Conservation (phyloP, 2,888 invertebrate genomes). For the Tridacna crocea region DNA sequence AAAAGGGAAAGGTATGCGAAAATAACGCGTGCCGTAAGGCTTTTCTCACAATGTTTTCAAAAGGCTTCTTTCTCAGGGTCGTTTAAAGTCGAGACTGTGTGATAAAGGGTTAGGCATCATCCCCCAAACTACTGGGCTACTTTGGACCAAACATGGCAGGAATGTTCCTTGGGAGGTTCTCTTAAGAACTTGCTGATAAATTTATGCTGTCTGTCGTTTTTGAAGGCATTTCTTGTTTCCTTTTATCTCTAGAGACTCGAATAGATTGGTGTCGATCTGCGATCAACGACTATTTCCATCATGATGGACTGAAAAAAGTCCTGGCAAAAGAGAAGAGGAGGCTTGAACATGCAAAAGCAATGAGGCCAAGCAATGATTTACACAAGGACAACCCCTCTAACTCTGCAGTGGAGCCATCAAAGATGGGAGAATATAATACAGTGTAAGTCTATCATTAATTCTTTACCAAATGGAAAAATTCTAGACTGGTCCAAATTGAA, state of each 20-base stretch:
- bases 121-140: no score
- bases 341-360: conserved; percentile 34
- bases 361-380: neutral
- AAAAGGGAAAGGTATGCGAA: no score
- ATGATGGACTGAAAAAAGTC: conserved; percentile 75
- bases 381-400: neutral
- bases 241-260: conserved; percentile 66
- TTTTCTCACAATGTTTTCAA: no score
- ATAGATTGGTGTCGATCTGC: conserved; percentile 80
- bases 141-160: no score
- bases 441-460: conserved; percentile 24
- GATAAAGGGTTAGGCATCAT: no score
- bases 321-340: conserved; percentile 76
- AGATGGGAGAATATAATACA: conserved; percentile 31
- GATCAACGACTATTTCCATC: conserved; percentile 78
- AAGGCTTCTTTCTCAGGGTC: no score
- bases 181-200: no score
- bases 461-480: neutral
- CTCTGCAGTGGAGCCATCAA: neutral
- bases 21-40: no score
- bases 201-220: no score
- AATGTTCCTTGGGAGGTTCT: no score
- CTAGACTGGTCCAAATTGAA: neutral
- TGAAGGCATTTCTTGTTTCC: no score
- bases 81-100: no score